Percentiles rank a stretch among this genome's conserved stretches.
These are phyloP conservation scores for Trachops cirrhosus DNA, from an alignment of 2,797 vertebrate species.

Conservation along the genomic window DNA sequence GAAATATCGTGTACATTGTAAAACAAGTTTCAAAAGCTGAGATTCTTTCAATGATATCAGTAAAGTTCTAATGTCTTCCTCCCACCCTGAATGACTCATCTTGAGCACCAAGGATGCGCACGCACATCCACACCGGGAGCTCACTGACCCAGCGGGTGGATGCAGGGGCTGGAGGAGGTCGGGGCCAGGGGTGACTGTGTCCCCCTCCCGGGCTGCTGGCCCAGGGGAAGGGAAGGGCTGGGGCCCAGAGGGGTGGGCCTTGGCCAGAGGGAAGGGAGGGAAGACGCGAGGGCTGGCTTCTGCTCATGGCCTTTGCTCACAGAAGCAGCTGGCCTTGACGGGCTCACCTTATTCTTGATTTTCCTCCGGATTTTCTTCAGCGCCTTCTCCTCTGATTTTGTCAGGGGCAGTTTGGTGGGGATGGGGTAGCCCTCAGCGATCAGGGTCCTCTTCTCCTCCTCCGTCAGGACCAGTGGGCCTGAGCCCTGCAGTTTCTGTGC, in stretches of 20 bases:
- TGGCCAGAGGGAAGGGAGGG: background rate
- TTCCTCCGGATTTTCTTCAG: slow-evolving; percentile 99
- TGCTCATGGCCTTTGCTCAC: background rate
- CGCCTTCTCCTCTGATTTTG: slow-evolving; percentile 97
- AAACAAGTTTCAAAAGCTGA: background rate
- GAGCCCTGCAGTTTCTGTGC: slow-evolving; percentile 96
- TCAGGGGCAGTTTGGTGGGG: slow-evolving; percentile 95
- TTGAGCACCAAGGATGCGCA: accelerated
- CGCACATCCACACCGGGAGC: background rate
- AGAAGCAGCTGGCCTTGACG: background rate
- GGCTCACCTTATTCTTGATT: slow-evolving; percentile 96
- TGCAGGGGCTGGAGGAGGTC: background rate
- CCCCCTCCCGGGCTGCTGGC: too few relatives aligned
- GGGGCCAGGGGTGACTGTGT: accelerated
- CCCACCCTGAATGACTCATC: background rate
- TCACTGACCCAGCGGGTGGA: background rate
- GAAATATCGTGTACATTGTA: background rate
- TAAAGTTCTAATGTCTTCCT: background rate
- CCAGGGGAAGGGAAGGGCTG: background rate
- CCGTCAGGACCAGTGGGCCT: slow-evolving; percentile 94
- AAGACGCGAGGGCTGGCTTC: accelerated
- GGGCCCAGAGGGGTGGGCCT: accelerated
- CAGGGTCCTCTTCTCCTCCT: slow-evolving; percentile 97
- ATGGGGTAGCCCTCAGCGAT: slow-evolving; percentile 98
- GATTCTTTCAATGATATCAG: background rate